phyloP scores from a whole-genome alignment of 2,113 vertebrate species.

The Mohoua ochrocephala region DNA sequence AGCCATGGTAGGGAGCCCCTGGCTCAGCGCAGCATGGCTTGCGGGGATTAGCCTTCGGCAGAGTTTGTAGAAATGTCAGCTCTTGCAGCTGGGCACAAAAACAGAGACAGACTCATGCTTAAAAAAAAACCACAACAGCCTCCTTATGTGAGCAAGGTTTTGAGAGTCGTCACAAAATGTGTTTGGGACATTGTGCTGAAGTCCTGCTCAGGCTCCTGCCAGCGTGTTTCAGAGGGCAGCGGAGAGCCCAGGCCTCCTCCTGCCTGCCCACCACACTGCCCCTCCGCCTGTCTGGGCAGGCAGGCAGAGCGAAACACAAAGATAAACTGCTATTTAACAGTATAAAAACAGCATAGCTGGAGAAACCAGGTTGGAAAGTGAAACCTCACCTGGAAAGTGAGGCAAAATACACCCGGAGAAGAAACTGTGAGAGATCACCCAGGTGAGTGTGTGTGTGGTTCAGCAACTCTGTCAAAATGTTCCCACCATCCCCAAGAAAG shows the following conservation, averaged over 20 bases:
- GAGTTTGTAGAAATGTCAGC: background rate
- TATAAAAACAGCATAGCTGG: background rate
- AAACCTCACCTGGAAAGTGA: background rate
- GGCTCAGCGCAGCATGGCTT: rapidly evolving
- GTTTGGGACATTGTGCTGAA: background rate
- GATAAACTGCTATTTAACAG: background rate
- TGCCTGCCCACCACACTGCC: too few species aligned
- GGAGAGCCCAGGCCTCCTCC: background rate
- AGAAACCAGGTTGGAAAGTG: background rate
- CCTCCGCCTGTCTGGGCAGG: rapidly evolving
- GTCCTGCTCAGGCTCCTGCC: background rate
- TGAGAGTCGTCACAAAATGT: background rate
- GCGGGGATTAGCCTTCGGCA: rapidly evolving
- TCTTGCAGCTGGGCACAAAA: background rate
- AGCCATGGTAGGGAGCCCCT: background rate
- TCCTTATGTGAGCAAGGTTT: background rate
- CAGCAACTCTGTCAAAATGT: background rate
- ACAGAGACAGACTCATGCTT: background rate
- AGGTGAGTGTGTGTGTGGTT: background rate
- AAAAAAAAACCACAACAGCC: rapidly evolving
- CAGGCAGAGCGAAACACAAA: background rate
- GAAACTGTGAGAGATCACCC: background rate
- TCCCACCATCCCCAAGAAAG: background rate
- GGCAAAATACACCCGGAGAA: background rate
- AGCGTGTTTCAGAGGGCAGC: rapidly evolving